Percentiles rank a stretch among this genome's conserved stretches.
These are phyloP conservation scores for Opisthocomus hoazin DNA, from an alignment of 2,113 vertebrate genomes.

Conservation along the genomic window DNA sequence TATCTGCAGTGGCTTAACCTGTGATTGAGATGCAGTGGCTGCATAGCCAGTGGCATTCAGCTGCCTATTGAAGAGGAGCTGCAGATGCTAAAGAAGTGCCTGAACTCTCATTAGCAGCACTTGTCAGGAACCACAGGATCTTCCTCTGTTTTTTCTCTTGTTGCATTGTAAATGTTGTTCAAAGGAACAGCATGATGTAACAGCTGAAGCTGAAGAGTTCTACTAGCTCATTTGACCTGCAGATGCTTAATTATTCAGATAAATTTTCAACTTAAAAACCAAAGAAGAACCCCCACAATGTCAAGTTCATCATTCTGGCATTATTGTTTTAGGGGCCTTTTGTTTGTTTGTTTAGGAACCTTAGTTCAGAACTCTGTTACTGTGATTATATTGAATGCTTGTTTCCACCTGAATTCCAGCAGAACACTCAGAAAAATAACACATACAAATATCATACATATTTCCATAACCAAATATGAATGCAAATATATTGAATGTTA, in stretches of 20 bases:
- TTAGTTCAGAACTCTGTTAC: neutral
- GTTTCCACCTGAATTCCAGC: neutral
- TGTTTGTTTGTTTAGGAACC: neutral
- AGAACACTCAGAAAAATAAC: neutral
- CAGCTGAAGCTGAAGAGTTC: neutral
- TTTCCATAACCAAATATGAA: neutral
- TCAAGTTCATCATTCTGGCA: neutral
- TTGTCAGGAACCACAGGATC: neutral
- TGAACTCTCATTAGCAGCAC: slow-evolving; percentile 22
- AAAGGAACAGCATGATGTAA: neutral
- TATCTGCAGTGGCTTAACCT: neutral
- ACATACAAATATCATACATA: rapidly evolving
- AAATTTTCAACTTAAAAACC: neutral
- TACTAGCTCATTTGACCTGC: slow-evolving; percentile 20
- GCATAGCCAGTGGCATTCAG: neutral
- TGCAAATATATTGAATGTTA: neutral
- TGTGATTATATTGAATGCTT: neutral
- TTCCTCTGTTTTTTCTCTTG: neutral
- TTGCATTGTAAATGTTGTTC: slow-evolving; percentile 28
- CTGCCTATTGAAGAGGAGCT: neutral
- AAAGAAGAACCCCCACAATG: neutral
- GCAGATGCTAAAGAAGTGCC: neutral
- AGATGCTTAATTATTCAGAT: slow-evolving; percentile 1
- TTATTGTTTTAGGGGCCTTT: neutral
- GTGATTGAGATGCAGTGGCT: neutral